Evolutionary conservation across 2,797 vertebrate genomes (phyloP).

Genomic region (Darevskia nairensis): DNA sequence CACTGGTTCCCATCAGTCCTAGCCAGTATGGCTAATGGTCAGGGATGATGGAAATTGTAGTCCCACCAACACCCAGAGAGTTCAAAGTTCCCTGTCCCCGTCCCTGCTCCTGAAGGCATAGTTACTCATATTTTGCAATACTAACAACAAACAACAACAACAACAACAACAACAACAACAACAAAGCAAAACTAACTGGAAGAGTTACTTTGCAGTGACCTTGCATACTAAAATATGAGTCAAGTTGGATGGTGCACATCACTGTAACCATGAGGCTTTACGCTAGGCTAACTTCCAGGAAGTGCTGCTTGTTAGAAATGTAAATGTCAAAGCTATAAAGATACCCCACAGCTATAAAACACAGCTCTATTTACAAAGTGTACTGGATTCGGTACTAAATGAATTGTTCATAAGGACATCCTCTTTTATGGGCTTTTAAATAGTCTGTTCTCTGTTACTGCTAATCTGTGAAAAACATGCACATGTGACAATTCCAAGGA

Average conservation of each 20-base stretch:
- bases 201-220: too few species aligned
- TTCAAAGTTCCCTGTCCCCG: too few species aligned
- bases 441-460: neutral
- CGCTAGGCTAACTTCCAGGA: slow-evolving; percentile 27
- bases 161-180: too few species aligned
- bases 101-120: neutral
- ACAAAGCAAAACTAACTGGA: too few species aligned
- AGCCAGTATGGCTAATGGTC: too few species aligned
- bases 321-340: slow-evolving; percentile 38
- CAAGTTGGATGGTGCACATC: neutral
- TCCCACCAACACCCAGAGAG: too few species aligned
- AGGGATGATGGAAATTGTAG: too few species aligned
- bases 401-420: slow-evolving; percentile 12
- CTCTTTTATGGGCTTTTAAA: slow-evolving; percentile 5
- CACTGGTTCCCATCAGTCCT: too few species aligned
- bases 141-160: too few species aligned
- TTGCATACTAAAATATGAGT: slow-evolving; percentile 19
- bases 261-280: slow-evolving; percentile 5
- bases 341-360: slow-evolving; percentile 16
- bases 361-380: slow-evolving; percentile 7
- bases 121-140: neutral
- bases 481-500: neutral
- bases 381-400: slow-evolving; percentile 6
- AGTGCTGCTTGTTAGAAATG: slow-evolving; percentile 14
- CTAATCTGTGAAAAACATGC: neutral